Percentiles rank a stretch among this genome's conserved stretches.
phyloP scores from a whole-genome alignment of 2,797 vertebrate genomes.

The Diglossa cyanea region DNA sequence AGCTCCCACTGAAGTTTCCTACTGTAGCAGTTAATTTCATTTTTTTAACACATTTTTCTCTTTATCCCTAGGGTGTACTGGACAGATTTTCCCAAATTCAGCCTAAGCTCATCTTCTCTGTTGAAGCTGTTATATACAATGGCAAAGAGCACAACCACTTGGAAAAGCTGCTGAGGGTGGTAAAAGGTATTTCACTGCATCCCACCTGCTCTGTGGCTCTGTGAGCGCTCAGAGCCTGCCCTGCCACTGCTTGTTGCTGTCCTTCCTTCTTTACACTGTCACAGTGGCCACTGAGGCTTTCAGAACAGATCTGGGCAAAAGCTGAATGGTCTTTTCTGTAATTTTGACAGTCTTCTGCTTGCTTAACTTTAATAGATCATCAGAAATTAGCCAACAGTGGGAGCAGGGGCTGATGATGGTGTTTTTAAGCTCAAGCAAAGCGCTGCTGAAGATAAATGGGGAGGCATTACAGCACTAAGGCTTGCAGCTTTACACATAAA shows the following conservation, averaged over 20 bases:
- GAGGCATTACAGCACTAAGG: not conserved
- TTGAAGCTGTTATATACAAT: conserved; percentile 93
- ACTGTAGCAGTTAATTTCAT: not conserved
- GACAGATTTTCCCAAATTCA: conserved; percentile 97
- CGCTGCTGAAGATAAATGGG: not conserved
- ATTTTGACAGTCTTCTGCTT: not conserved
- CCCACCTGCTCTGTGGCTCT: not conserved
- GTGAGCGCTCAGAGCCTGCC: not conserved
- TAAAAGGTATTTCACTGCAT: conserved; percentile 82
- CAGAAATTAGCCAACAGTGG: not conserved
- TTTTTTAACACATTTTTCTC: not conserved
- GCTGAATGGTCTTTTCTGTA: not conserved
- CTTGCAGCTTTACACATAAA: not conserved
- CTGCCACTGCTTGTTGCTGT: not conserved
- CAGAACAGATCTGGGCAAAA: not conserved
- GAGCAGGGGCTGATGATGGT: not conserved
- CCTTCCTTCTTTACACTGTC: not conserved
- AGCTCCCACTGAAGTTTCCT: not conserved
- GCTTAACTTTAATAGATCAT: not conserved
- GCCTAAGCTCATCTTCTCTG: conserved; percentile 93
- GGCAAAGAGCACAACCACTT: conserved; percentile 90
- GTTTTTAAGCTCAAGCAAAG: not conserved
- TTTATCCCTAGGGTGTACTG: conserved; percentile 84
- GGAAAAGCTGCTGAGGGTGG: conserved; percentile 91
- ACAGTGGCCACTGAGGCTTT: not conserved